Conservation (phyloP, 2,797 vertebrate species). For the Lepus townsendii region DNA sequence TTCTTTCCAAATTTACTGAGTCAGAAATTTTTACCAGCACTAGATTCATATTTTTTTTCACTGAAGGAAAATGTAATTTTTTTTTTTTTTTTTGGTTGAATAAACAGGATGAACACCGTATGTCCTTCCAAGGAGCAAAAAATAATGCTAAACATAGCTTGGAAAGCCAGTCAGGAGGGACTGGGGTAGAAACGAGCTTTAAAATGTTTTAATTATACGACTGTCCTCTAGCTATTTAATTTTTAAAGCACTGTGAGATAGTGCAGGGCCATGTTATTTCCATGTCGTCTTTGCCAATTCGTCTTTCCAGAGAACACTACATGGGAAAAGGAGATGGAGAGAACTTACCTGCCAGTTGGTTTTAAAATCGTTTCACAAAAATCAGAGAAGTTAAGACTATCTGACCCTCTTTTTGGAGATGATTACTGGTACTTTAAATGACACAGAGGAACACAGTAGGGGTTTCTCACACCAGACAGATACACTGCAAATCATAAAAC, state of each 20-base stretch:
- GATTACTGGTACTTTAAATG: conserved; percentile 24
- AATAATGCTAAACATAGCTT: conserved; percentile 46
- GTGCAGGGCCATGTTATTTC: conserved; percentile 5
- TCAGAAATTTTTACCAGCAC: conserved; percentile 76
- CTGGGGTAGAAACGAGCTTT: neutral
- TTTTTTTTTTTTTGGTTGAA: conserved; percentile 44
- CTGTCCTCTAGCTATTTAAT: conserved; percentile 15
- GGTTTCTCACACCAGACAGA: conserved; percentile 8
- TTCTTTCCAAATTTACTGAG: conserved; percentile 77
- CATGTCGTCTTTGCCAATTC: neutral
- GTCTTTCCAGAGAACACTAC: neutral
- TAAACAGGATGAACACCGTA: conserved; percentile 68
- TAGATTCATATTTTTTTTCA: conserved; percentile 52
- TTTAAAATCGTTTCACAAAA: conserved; percentile 58
- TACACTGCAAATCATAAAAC: conserved; percentile 11
- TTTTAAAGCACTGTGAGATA: conserved; percentile 46
- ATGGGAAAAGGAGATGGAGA: neutral
- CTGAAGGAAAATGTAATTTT: neutral
- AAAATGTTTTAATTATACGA: neutral
- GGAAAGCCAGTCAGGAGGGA: conserved; percentile 20
- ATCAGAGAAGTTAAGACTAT: neutral
- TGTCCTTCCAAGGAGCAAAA: conserved; percentile 65
- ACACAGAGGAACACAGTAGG: neutral
- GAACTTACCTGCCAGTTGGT: neutral
- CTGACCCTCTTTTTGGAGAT: conserved; percentile 5